Evolutionary conservation across 2,888 invertebrate species (phyloP).

Genomic region (Chaetoderma sp.): DNA sequence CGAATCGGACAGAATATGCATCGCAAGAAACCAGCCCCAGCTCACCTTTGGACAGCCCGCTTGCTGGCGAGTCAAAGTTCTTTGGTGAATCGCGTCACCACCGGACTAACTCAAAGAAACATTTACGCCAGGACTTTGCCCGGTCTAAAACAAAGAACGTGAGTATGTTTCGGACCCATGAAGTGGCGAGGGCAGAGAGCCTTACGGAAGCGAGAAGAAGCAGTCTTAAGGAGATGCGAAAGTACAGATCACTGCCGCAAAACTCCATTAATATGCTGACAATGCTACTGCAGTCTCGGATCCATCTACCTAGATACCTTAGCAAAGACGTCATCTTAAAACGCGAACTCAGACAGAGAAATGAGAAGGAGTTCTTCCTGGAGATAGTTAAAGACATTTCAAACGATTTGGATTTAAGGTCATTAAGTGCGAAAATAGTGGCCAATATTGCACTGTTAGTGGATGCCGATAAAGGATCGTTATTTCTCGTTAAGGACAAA

Average conservation of each 20-base stretch:
- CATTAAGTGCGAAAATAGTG: constrained; percentile 71
- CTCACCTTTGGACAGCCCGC: constrained; percentile 45
- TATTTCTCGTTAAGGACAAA: constrained; percentile 72
- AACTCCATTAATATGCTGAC: constrained; percentile 72
- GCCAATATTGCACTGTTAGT: constrained; percentile 71
- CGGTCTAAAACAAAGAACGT: constrained; percentile 70
- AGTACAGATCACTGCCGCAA: constrained; percentile 72
- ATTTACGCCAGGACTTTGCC: constrained; percentile 72
- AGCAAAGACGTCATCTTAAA: constrained; percentile 71
- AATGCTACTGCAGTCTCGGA: constrained; percentile 72
- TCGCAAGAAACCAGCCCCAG: constrained; percentile 48
- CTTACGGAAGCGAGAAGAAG: constrained; percentile 67
- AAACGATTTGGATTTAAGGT: constrained; percentile 72
- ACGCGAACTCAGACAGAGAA: constrained; percentile 61
- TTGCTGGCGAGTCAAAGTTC: constrained; percentile 43
- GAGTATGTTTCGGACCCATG: constrained; percentile 71
- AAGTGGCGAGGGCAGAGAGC: constrained; percentile 45
- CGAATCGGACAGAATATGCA: constrained; percentile 34
- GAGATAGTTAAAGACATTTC: constrained; percentile 73
- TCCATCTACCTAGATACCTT: constrained; percentile 71
- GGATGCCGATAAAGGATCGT: constrained; percentile 72
- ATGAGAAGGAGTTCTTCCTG: constrained; percentile 72
- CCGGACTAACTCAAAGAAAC: constrained; percentile 70
- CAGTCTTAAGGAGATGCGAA: constrained; percentile 72
- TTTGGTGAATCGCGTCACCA: constrained; percentile 47